Percentiles rank a stretch among this genome's conserved stretches.
Evolutionary conservation across 2,888 invertebrate genomes (phyloP).

Genomic region (Heliconius aoede): DNA sequence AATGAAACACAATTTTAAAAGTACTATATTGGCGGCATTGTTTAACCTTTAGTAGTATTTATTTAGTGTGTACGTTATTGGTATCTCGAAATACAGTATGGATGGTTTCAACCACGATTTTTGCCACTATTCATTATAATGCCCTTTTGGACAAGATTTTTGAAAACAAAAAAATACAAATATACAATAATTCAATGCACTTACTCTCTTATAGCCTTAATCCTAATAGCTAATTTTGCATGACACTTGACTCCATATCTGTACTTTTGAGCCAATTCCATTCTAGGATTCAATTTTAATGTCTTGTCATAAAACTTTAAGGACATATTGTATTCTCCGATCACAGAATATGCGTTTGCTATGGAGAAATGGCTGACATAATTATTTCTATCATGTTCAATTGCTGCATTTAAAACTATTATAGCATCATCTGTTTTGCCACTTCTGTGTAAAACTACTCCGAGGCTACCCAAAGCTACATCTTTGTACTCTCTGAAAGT

Average conservation of each 20-base stretch:
- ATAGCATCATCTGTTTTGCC: slow-evolving; percentile 88
- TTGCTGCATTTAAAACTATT: slow-evolving; percentile 87
- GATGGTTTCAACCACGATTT: too few species aligned
- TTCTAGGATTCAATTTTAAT: slow-evolving; percentile 85
- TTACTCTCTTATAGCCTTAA: slow-evolving; percentile 87
- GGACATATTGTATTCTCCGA: slow-evolving; percentile 88
- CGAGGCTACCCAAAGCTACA: slow-evolving; percentile 88
- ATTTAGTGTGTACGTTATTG: too few species aligned
- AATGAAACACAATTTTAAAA: too few species aligned
- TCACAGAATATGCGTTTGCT: slow-evolving; percentile 88
- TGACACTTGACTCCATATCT: slow-evolving; percentile 88
- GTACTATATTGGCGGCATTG: too few species aligned
- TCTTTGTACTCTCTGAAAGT: slow-evolving; percentile 87
- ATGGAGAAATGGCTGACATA: slow-evolving; percentile 86
- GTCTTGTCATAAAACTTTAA: slow-evolving; percentile 84
- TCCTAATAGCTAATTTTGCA: slow-evolving; percentile 65
- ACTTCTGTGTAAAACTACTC: slow-evolving; percentile 88
- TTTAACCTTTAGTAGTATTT: too few species aligned
- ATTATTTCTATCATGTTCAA: slow-evolving; percentile 87
- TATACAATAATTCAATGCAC: slow-evolving; percentile 54
- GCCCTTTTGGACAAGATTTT: too few species aligned
- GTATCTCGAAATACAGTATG: too few species aligned
- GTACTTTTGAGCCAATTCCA: slow-evolving; percentile 84
- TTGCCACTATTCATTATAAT: too few species aligned
- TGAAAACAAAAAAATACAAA: background rate